Evolutionary conservation across 2,113 vertebrate species (phyloP).

Genomic region (Xerus inauris): DNA sequence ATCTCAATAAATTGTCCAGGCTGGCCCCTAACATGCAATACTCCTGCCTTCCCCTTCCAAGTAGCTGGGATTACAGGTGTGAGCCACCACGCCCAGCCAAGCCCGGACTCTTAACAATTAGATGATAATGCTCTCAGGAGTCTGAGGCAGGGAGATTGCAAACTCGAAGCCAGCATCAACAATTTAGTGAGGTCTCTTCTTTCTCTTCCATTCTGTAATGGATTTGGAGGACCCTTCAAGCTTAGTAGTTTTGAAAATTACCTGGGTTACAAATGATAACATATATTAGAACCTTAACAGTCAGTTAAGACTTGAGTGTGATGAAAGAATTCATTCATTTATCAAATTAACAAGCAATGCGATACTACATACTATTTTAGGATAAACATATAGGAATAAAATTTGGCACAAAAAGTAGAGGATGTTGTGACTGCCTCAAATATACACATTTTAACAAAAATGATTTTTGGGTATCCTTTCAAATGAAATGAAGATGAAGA

Average conservation of each 20-base stretch:
- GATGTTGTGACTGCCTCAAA: neutral
- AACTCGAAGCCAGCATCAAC: too few relatives aligned
- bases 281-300: neutral
- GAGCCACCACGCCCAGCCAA: too few relatives aligned
- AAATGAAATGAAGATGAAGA: neutral
- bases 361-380: neutral
- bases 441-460: neutral
- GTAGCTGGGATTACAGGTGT: too few relatives aligned
- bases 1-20: too few relatives aligned
- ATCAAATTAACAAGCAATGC: neutral
- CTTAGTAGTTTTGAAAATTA: slow-evolving; percentile 25
- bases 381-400: neutral
- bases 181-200: neutral
- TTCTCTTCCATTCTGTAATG: neutral
- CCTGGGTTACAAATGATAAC: neutral
- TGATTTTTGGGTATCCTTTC: neutral
- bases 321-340: neutral
- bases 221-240: neutral
- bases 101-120: neutral
- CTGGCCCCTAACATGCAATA: too few relatives aligned
- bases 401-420: neutral
- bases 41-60: too few relatives aligned
- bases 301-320: neutral
- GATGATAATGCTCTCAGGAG: neutral
- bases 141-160: too few relatives aligned